Conservation (phyloP, 2,797 vertebrate genomes). For the Mus spretus region DNA sequence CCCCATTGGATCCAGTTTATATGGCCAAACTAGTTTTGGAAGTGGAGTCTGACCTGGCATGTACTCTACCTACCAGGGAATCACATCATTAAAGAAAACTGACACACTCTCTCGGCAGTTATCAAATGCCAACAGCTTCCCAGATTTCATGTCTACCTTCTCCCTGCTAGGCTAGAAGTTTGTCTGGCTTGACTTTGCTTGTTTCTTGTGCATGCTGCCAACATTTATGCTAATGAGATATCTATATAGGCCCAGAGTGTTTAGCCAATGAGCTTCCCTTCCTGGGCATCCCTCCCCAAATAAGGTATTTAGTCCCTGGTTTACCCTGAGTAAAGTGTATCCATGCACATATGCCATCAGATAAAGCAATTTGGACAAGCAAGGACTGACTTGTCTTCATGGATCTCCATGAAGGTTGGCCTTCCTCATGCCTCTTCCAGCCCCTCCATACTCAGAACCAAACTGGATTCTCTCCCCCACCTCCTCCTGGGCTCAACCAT, state of each 20-base stretch:
- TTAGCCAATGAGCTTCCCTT: neutral
- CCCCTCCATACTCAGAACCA: neutral
- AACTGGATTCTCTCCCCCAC: neutral
- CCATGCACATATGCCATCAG: neutral
- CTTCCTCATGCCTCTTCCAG: neutral
- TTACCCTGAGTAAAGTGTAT: neutral
- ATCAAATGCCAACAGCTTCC: neutral
- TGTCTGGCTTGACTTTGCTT: neutral
- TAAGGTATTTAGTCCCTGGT: neutral
- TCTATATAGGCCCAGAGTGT: neutral
- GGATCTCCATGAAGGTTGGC: neutral
- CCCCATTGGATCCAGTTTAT: neutral
- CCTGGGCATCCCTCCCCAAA: neutral
- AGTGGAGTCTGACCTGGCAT: neutral
- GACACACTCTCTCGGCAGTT: neutral
- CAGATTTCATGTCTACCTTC: neutral
- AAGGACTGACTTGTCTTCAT: neutral
- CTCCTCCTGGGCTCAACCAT: neutral
- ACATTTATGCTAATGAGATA: neutral
- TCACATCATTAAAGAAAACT: neutral
- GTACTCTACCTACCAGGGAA: neutral
- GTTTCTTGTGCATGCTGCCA: neutral
- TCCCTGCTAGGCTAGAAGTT: neutral
- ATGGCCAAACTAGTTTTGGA: neutral
- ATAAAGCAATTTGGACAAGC: neutral